phyloP scores from a whole-genome alignment of 1,140 invertebrate species.

The Drosophila sp. region DNA sequence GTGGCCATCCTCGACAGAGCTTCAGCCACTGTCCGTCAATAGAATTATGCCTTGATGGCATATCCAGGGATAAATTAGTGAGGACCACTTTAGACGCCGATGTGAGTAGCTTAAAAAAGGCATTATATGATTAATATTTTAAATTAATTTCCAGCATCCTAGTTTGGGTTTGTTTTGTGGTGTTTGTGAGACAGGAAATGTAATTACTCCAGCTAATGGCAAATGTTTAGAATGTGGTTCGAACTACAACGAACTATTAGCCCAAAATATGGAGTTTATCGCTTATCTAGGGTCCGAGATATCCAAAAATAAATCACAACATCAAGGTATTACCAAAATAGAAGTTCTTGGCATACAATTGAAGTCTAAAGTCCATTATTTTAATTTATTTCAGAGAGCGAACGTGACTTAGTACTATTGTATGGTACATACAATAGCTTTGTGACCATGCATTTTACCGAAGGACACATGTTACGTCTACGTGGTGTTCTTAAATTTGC shows the following conservation, averaged over 20 bases:
- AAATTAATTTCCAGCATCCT: slow-evolving; percentile 17
- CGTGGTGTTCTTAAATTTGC: slow-evolving; percentile 42
- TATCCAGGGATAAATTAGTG: neutral
- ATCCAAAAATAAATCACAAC: neutral
- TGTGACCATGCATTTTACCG: slow-evolving; percentile 36
- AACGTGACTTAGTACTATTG: slow-evolving; percentile 31
- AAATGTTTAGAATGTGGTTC: slow-evolving; percentile 13
- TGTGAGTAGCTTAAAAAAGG: neutral
- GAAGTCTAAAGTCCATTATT: neutral
- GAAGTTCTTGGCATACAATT: neutral
- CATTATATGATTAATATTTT: neutral
- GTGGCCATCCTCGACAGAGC: slow-evolving; percentile 1
- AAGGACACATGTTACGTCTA: slow-evolving; percentile 29
- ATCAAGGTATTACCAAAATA: slow-evolving; percentile 11
- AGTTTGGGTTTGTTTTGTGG: slow-evolving; percentile 13
- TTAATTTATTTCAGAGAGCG: slow-evolving; percentile 7
- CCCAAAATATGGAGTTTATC: slow-evolving; percentile 3
- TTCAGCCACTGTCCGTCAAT: neutral
- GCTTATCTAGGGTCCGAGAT: slow-evolving; percentile 15
- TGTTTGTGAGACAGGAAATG: neutral
- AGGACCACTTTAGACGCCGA: neutral
- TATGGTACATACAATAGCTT: slow-evolving; percentile 55
- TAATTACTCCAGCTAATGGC: slow-evolving; percentile 13
- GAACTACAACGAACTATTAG: slow-evolving; percentile 11
- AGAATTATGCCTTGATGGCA: neutral